Evolutionary conservation across 2,113 vertebrate genomes (phyloP), one percentile per base, ranked within the genome.

Genomic region (Leuciscus idus): DNA sequence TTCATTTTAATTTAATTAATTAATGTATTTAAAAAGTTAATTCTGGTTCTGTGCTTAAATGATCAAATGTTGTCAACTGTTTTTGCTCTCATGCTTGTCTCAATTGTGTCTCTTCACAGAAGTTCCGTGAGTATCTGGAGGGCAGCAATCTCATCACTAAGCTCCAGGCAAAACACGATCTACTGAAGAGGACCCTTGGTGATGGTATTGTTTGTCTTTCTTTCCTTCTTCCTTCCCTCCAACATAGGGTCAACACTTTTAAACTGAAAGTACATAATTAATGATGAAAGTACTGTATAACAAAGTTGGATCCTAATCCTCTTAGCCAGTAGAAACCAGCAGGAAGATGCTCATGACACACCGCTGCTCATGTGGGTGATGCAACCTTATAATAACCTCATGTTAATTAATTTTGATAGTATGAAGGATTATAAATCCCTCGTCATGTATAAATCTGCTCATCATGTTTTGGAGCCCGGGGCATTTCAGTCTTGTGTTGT

Each of bases 81-180:
- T 28, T 23, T 21, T 70, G 73, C 26, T 88, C 39, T 70, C 62
- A 83, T 85, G 73, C 46, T 80, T 76, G 48, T 70, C 55, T 91
- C 85, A 79, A 78, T 94, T 81, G 89, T 92, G 81, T 91, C 86
- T 94, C 93, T 95, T 93, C 93, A 90, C 95, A 99, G 98, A 99
- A 99, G 96, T 98, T 99, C 92, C 96, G 97, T 79, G 98, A 99
- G 91, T 99, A 97, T 94, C 95, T 99, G 90, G 98, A 99, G 93
- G 97, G 98, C 91, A 99, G 98, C 89, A 99, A 98, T 94, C 97
- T 99, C 90, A 99, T 99, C 94, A 97, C 97, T 88, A 99, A 99
- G 90, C 97, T 99, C 90, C 98, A 99, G 93, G 98, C 98, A 92
- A 99, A 99, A 92, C 97, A 99, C 82, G 97, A 99, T 93, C 93